Evolutionary conservation across 2,797 vertebrate species (phyloP).

Genomic region (Galago senegalensis): DNA sequence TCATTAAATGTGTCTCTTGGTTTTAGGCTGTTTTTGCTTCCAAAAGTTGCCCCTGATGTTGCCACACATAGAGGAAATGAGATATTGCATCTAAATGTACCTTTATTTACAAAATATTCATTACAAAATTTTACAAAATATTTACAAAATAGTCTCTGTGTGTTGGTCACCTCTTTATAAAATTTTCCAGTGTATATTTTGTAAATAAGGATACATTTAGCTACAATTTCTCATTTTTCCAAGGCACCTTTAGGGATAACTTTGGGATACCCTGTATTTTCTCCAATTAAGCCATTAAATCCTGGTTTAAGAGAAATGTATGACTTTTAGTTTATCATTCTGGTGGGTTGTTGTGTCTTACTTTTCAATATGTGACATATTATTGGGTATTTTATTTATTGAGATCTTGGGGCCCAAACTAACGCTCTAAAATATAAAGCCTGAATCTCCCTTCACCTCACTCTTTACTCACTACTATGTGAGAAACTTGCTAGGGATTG

Average conservation of each 20-base stretch:
- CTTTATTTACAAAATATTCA: too few relatives aligned
- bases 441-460: background rate
- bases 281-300: background rate
- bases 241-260: too few relatives aligned
- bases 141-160: too few relatives aligned
- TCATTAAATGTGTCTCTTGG: background rate
- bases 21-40: background rate
- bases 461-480: background rate
- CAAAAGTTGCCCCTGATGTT: too few relatives aligned
- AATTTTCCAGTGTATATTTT: too few relatives aligned
- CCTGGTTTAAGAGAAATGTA: background rate
- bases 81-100: too few relatives aligned
- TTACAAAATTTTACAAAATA: too few relatives aligned
- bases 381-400: background rate
- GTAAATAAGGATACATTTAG: too few relatives aligned
- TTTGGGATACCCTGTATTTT: background rate
- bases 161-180: too few relatives aligned
- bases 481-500: background rate
- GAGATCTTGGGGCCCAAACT: background rate
- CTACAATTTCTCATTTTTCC: too few relatives aligned
- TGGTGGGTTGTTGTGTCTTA: background rate
- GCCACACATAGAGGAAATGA: too few relatives aligned
- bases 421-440: background rate
- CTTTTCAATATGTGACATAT: background rate
- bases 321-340: background rate